Conservation (phyloP, 1,140 invertebrate species). For the Mizuhopecten yessoensis region DNA sequence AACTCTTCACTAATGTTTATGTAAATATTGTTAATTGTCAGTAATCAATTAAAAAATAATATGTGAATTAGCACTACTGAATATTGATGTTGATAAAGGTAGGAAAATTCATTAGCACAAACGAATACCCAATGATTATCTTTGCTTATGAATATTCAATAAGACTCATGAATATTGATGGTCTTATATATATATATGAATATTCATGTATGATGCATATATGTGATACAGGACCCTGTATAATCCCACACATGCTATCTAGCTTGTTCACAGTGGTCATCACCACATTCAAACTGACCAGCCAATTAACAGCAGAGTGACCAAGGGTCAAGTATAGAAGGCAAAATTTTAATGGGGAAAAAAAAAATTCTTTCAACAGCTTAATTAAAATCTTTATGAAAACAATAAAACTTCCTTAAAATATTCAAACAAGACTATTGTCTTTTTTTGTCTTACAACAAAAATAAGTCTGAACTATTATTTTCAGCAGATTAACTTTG, state of each 20-base stretch:
- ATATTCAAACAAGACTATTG: too few species aligned
- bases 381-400: too few species aligned
- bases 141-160: not conserved
- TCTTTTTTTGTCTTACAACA: too few species aligned
- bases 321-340: not conserved
- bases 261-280: not conserved
- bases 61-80: not conserved
- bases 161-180: not conserved
- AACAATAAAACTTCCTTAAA: too few species aligned
- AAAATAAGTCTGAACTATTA: too few species aligned
- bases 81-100: not conserved
- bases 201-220: not conserved
- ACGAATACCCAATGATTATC: not conserved
- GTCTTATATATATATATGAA: not conserved
- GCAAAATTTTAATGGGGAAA: not conserved
- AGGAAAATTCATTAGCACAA: not conserved
- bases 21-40: too few species aligned
- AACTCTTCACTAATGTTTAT: too few species aligned
- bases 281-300: not conserved
- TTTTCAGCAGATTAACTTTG: too few species aligned
- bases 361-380: too few species aligned
- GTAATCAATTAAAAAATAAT: too few species aligned
- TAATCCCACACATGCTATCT: constrained; percentile 25
- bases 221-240: constrained; percentile 30
- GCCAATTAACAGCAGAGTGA: not conserved